phyloP scores from a whole-genome alignment of 2,888 invertebrate genomes.

The Andrena bucephala region DNA sequence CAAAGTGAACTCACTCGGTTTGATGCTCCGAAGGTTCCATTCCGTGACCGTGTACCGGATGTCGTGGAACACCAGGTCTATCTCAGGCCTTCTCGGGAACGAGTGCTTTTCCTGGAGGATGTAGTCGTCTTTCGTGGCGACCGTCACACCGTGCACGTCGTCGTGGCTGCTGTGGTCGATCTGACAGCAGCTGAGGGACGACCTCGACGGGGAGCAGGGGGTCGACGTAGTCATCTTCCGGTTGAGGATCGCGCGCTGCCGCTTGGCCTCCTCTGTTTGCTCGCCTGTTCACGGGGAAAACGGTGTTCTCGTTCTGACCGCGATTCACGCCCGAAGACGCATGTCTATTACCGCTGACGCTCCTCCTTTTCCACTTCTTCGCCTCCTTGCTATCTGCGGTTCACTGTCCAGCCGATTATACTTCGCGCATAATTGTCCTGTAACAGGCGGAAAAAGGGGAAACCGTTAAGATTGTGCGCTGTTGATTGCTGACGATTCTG shows the following conservation, averaged over 20 bases:
- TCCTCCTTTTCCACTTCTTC: background rate
- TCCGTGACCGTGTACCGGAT: constrained; percentile 88
- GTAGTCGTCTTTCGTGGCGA: constrained; percentile 77
- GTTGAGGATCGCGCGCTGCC: background rate
- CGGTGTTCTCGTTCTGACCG: constrained; percentile 34
- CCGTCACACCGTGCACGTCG: constrained; percentile 74
- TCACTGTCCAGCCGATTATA: constrained; percentile 2
- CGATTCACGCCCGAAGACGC: constrained; percentile 41
- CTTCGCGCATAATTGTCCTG: constrained; percentile 46
- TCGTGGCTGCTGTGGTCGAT: constrained; percentile 79
- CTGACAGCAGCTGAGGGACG: constrained; percentile 82
- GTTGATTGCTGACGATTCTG: background rate
- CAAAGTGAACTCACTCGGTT: constrained; percentile 86
- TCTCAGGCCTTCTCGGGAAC: constrained; percentile 87
- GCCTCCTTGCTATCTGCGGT: background rate
- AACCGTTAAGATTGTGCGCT: background rate
- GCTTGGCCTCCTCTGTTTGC: background rate
- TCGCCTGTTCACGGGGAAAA: constrained; percentile 19
- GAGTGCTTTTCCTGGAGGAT: constrained; percentile 82
- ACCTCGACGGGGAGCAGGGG: constrained; percentile 80
- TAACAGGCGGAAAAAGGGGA: background rate
- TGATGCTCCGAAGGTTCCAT: constrained; percentile 87
- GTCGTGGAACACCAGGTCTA: constrained; percentile 90
- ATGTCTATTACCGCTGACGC: constrained; percentile 25
- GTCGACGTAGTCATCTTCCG: constrained; percentile 63